phyloP scores from a whole-genome alignment of 2,888 invertebrate species.

The Trachelus stipa region DNA sequence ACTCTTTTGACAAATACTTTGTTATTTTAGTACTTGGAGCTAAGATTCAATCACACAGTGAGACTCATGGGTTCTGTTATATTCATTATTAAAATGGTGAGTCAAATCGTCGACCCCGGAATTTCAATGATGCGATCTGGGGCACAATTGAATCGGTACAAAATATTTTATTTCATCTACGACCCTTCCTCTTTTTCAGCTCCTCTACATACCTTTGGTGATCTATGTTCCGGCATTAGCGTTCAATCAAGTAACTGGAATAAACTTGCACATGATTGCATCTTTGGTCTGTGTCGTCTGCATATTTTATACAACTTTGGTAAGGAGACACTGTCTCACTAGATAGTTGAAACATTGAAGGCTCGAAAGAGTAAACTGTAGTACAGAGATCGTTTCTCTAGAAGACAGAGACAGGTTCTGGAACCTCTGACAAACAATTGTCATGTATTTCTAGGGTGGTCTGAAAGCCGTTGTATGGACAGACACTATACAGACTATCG shows the following conservation, averaged over 20 bases:
- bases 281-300: slow-evolving; percentile 87
- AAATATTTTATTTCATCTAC: no score
- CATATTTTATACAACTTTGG: slow-evolving; percentile 92
- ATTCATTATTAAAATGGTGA: slow-evolving; percentile 78
- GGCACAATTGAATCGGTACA: no score
- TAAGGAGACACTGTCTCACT: slow-evolving; percentile 67
- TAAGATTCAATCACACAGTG: slow-evolving; percentile 77
- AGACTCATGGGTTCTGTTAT: slow-evolving; percentile 76
- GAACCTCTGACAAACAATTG: no score
- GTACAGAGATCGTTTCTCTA: not conserved
- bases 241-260: slow-evolving; percentile 87
- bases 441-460: slow-evolving; percentile 72
- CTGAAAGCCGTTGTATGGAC: slow-evolving; percentile 86
- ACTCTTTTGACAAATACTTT: slow-evolving; percentile 10
- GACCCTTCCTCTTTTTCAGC: slow-evolving; percentile 45
- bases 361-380: no score
- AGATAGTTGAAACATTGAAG: no score
- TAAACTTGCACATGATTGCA: slow-evolving; percentile 82
- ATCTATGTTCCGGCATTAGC: slow-evolving; percentile 90
- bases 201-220: slow-evolving; percentile 84
- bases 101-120: slow-evolving; percentile 21
- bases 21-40: slow-evolving; percentile 74
- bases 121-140: slow-evolving; percentile 3
- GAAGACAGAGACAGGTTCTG: no score
- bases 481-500: slow-evolving; percentile 79